Evolutionary conservation across 2,888 invertebrate genomes (phyloP), one percentile per base, ranked within the genome.

Genomic region (Sclerodermus sp.): DNA sequence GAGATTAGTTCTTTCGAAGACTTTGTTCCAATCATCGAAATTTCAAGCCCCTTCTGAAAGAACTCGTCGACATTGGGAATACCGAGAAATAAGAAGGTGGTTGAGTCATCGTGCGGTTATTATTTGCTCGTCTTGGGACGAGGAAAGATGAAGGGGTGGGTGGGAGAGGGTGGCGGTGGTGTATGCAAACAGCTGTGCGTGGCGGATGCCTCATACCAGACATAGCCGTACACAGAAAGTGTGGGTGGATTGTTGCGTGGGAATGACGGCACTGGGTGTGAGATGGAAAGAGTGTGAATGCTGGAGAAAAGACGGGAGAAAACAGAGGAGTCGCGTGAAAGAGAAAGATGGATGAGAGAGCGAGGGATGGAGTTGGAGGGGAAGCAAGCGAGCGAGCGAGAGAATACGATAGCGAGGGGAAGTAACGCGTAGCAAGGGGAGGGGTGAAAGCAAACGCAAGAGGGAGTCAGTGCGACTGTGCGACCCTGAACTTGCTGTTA

Each of bases 401-500:
- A 32, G 42, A 45, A 40, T 36, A 42, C 44, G 51, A 37, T 34
- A 44, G 37, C 42, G 49, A 51, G 52, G 46, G 51, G 8, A 10
- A 30, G n/a, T n/a, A 23, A 23, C 23, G 23, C 23, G 23, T 23
- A 8, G 8, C 4, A 23, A 5, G 23, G 23, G 23, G 15, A 39
- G 15, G 4, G 17, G 15, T 39, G 29, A 41, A 34, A 42, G 17
- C 29, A 34, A 41, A 36, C 40, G 49, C 38, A 23, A 17, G 39
- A 18, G 18, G 18, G 39, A 15, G 34, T 55, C 49, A 46, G 57
- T 57, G 64, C 66, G 66, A 66, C 68, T 66, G 56, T 66, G 68
- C 73, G 73, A 74, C 73, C 73, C 73, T 71, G 72, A 71, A 71
- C 71, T 72, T 72, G 70, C 67, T 51, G 53, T 58, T 56, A 58